A percentile compares a stretch with the other conserved stretches of the same genome.
Conservation (phyloP, 2,113 vertebrate species). For the Callospermophilus lateralis region DNA sequence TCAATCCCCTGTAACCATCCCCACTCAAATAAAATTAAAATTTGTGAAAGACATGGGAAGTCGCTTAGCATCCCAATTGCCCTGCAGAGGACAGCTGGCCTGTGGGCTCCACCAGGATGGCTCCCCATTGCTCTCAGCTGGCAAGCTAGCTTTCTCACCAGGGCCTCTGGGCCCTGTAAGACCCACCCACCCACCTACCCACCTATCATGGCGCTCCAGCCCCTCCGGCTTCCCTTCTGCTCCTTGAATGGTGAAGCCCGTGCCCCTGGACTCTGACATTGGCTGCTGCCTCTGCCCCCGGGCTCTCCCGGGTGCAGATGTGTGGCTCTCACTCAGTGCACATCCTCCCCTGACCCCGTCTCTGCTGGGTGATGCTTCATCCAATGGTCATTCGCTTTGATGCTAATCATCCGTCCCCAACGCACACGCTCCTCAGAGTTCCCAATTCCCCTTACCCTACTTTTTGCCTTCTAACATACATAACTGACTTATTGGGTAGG, state of each 20-base stretch:
- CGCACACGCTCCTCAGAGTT: neutral
- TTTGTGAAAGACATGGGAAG: neutral
- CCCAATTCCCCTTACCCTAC: neutral
- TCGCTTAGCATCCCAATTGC: neutral
- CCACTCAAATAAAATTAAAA: neutral
- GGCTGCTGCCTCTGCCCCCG: neutral
- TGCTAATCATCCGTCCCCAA: neutral
- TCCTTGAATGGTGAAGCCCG: neutral
- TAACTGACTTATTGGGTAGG: neutral
- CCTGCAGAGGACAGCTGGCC: neutral
- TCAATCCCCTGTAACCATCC: too few species aligned
- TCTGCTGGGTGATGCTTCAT: neutral
- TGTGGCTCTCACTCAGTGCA: fast-evolving
- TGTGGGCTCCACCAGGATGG: fast-evolving
- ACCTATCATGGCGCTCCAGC: neutral
- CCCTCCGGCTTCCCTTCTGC: neutral
- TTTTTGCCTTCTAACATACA: neutral
- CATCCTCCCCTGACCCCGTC: neutral
- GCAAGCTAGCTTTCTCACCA: neutral
- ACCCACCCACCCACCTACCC: too few species aligned
- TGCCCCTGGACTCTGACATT: neutral
- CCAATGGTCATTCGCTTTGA: neutral
- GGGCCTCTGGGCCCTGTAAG: neutral
- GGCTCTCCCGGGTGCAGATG: too few species aligned
- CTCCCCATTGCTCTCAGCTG: neutral